These are phyloP conservation scores for Sus scrofa DNA, from an alignment of 2,113 vertebrate genomes.

Conservation along the genomic window DNA sequence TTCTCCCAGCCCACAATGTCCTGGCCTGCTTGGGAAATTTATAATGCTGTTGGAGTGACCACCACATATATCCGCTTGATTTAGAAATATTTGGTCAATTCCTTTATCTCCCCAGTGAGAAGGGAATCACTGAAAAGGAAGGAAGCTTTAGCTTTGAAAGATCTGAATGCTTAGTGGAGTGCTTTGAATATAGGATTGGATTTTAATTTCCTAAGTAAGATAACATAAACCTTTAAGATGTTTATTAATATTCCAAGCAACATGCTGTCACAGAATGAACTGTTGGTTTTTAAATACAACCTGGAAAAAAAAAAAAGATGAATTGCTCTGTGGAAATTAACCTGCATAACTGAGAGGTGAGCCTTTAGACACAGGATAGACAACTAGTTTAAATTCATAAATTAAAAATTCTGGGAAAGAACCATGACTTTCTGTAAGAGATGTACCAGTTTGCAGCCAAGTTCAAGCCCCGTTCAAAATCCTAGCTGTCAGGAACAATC, in stretches of 20 bases:
- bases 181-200: slow-evolving; percentile 30
- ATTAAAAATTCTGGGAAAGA: slow-evolving; percentile 78
- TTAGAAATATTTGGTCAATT: background rate
- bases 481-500: background rate
- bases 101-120: background rate
- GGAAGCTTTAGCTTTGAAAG: background rate
- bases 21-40: background rate
- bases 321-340: slow-evolving; percentile 87
- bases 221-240: slow-evolving; percentile 73
- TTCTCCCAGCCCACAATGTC: background rate
- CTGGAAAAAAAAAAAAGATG: slow-evolving; percentile 84
- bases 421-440: slow-evolving; percentile 49
- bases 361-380: slow-evolving; percentile 69
- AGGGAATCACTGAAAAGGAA: background rate
- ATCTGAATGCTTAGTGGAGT: background rate
- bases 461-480: slow-evolving; percentile 68
- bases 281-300: slow-evolving; percentile 85
- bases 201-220: slow-evolving; percentile 72
- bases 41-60: background rate
- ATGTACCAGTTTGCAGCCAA: slow-evolving; percentile 59
- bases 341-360: slow-evolving; percentile 78
- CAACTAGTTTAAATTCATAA: slow-evolving; percentile 72
- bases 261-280: slow-evolving; percentile 76
- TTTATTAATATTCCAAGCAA: slow-evolving; percentile 78
- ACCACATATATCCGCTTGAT: background rate